Percentiles rank a stretch among this genome's conserved stretches.
phyloP scores from a whole-genome alignment of 2,888 invertebrate species.

The Acleris emargana region DNA sequence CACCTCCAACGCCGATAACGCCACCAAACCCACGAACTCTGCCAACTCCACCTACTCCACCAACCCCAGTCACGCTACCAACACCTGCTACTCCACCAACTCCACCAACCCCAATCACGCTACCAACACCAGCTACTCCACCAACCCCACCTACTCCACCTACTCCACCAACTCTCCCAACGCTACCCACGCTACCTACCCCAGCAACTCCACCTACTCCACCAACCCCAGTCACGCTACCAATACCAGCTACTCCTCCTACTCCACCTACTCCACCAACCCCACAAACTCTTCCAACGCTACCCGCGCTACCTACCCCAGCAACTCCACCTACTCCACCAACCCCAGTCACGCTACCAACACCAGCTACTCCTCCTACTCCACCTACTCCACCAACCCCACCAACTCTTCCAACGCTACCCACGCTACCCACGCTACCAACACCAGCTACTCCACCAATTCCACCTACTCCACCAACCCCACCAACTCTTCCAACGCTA shows the following conservation, averaged over 20 bases:
- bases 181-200: background rate
- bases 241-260: too few species aligned
- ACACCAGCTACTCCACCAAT: too few species aligned
- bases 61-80: background rate
- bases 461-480: background rate
- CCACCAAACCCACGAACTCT: background rate
- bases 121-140: background rate
- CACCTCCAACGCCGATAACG: too few species aligned
- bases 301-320: background rate
- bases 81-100: background rate
- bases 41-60: background rate
- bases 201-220: background rate
- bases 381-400: too few species aligned
- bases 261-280: background rate
- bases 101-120: background rate
- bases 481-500: background rate
- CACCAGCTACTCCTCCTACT: too few species aligned
- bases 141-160: background rate
- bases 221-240: background rate
- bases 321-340: background rate
- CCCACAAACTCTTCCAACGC: too few species aligned
- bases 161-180: background rate
- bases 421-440: too few species aligned
- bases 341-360: too few species aligned
- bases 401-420: too few species aligned